Evolutionary conservation across 1,140 invertebrate species (phyloP).

Genomic region (Drosophila yakuba): DNA sequence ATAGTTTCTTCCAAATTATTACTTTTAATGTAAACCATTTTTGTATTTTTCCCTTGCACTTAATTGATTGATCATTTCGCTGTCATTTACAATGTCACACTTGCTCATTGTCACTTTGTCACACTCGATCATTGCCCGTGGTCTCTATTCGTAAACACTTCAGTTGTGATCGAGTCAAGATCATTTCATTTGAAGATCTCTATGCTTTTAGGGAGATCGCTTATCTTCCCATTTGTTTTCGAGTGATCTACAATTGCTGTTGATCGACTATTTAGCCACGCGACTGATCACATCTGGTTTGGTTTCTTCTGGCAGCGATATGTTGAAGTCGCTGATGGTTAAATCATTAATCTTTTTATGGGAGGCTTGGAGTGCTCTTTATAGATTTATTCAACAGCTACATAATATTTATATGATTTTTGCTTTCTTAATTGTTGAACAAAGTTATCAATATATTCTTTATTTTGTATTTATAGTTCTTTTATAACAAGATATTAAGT

Average conservation of each 20-base stretch:
- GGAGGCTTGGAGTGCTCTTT: not conserved
- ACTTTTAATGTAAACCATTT: too few relatives aligned
- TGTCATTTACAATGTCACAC: constrained; percentile 27
- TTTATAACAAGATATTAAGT: too few relatives aligned
- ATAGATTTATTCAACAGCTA: not conserved
- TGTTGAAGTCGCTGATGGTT: constrained; percentile 6
- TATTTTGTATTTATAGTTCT: too few relatives aligned
- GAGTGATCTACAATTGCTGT: constrained; percentile 36
- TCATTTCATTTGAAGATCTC: constrained; percentile 36
- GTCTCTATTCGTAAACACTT: constrained; percentile 39
- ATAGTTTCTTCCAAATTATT: not conserved
- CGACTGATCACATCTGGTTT: constrained; percentile 27
- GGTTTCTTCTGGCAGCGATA: constrained; percentile 15
- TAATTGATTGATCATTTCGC: constrained; percentile 20
- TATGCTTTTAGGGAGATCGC: constrained; percentile 28
- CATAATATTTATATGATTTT: too few relatives aligned
- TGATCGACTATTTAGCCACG: constrained; percentile 33
- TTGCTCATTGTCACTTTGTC: constrained; percentile 37
- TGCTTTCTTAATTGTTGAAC: too few relatives aligned
- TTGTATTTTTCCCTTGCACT: not conserved
- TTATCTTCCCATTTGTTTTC: constrained; percentile 31
- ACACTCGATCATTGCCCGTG: constrained; percentile 38
- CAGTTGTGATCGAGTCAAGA: constrained; percentile 36
- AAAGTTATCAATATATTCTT: too few relatives aligned
- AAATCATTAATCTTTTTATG: constrained; percentile 9